Evolutionary conservation across 2,888 invertebrate species (phyloP), one percentile per base, ranked within the genome.

Genomic region (Stenodera caucasica): DNA sequence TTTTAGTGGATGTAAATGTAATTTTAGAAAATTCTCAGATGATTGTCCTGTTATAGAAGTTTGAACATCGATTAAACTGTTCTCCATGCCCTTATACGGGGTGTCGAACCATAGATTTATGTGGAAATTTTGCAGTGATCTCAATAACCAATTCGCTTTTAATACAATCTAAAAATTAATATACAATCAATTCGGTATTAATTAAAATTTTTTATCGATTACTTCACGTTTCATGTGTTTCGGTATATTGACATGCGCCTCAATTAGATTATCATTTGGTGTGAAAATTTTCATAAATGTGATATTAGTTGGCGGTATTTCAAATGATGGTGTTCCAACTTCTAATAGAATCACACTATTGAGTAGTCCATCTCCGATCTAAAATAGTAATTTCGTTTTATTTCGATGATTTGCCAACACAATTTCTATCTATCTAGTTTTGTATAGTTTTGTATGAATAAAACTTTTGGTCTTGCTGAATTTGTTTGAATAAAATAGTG

Each of bases 271-370:
- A 67, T 90, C 89, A 0, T 82, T 78, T 0, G 85, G 84, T 0
- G 87, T 86, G 64, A 89, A 88, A 70, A 90, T 88, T 69, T 90
- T 90, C 69, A 87, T 89, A 49, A 88, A 84, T 67, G 84, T 82
- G 70, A 89, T 81, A 67, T 85, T 85, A 21, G 88, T 86, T 65
- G 82, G 85, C 57, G 91, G 90, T 55, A 90, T 82, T 2, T 84
- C 84, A 18, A 91, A 79, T 54, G 85, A 82, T 0, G 85, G 82
- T 0, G 90, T 88, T 0, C 85, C 84, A 1, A 90, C 78, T 66
- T 87, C 82, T 51, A 76, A 70, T 49, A 66, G 66, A 26, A 75
- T 67, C 53, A 68, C 72, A 29, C 75, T 61, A 67, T 90, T 87
- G 11, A 90, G 77, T 70, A 87, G 87, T 3, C 84, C 85, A 12